These are phyloP conservation scores for Ridgeia piscesae DNA, from an alignment of 1,140 invertebrate genomes.

Conservation along the genomic window DNA sequence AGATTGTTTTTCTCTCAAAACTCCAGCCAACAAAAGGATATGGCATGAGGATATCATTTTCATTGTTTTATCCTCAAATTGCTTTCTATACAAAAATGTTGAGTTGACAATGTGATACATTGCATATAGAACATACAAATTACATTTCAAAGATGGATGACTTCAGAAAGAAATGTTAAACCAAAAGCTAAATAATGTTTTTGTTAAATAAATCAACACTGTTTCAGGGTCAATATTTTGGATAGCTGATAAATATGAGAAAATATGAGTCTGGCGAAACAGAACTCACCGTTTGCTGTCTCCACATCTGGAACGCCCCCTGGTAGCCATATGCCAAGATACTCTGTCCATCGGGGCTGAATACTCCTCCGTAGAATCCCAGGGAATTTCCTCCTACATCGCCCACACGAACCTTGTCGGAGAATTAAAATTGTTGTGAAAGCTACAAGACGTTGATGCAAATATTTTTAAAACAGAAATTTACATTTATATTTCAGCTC, in stretches of 20 bases:
- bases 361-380: constrained; percentile 88
- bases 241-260: background rate
- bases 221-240: background rate
- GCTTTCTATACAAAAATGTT: too few species aligned
- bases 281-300: constrained; percentile 1
- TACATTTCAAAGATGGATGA: too few species aligned
- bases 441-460: background rate
- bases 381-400: constrained; percentile 90
- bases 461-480: background rate
- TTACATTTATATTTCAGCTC: background rate
- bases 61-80: too few species aligned
- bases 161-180: background rate
- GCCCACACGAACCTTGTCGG: constrained; percentile 65
- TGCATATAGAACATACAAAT: too few species aligned
- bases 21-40: too few species aligned
- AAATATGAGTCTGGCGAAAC: background rate
- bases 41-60: too few species aligned
- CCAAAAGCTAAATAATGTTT: background rate
- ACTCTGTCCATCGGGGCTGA: constrained; percentile 68
- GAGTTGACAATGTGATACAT: too few species aligned
- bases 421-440: background rate
- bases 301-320: constrained; percentile 93
- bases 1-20: too few species aligned
- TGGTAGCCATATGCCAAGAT: constrained; percentile 87
- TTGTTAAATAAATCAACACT: background rate